Base-by-base conservation (phyloP, 2,888 invertebrate species). In the Ophion costatus region DNA sequence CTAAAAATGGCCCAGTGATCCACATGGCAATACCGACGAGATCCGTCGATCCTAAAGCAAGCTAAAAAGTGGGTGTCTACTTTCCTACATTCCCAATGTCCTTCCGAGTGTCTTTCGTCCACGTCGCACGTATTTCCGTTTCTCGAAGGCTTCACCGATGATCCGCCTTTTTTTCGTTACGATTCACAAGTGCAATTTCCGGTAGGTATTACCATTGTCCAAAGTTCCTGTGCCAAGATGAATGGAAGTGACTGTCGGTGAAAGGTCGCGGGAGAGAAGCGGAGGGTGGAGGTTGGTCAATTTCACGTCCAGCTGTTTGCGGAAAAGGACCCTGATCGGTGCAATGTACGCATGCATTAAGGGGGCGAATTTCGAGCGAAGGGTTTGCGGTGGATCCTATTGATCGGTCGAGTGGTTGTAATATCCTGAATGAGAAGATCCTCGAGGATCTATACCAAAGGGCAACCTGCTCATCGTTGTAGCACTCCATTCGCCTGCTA, bases 401-500 rank as follows among this genome's bases (percentile, higher is more conserved):
- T 82, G 84, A 84, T 84, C 74, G 75, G 66, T 75, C 82, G 76
- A 84, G 75, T 66, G 84, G 70, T 84, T 84, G 84, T 84, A 84
- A 82, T 84, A 82, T 84, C 81, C 84, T 79, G 84, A 82, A 84
- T 76, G 82, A 82, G 84, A 82, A 82, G 84, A 82, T 84, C 82
- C 79, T 81, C 59, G 56, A 57, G 74, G 71, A 70, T 67, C 64
- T 81, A 70, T 81, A 74, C 61, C 66, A 67, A 70, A 51, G 74
- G 80, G 63, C 75, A 78, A 75, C 84, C 75, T 81, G 81, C 57
- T 79, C 33, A 59, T 67, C 81, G 71, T 79, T 71, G 64, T 59
- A 79, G 59, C 45, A 71, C 71, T 82, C 64, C 81, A 79, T 38
- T 51, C 57, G 63, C 69, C 81, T 69, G 20, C 51, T 64, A n/a